Evolutionary conservation across 37 sponge, comb jelly and placozoan genomes (phyloP), one percentile per base, ranked within the genome.

Genomic region (Aplysina aerophoba): DNA sequence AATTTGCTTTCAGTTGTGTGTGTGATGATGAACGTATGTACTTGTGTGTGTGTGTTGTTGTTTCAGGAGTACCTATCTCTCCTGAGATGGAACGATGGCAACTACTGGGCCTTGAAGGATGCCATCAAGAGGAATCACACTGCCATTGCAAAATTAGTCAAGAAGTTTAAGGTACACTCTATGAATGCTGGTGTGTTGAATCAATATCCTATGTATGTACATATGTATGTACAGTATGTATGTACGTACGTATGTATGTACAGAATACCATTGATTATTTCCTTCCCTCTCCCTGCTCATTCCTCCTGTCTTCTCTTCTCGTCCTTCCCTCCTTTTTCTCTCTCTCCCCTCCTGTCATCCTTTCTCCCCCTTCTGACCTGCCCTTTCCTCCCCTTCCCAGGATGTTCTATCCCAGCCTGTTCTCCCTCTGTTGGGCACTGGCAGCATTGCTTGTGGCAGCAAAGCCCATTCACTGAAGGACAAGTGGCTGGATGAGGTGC

Each of bases 41-140:
- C n/a, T n/a, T n/a, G n/a, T n/a, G 15, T 57, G 15, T 58, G 50
- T 19, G 55, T 50, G 37, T 11, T 60, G 68, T 66, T 30, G n/a
- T 33, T 91, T 36, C 37, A 95, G 89, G 96, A 95, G 13, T 88
- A 85, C 63, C 36, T 93, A 2, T 69, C 79, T 11, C 87, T 97
- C 21, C 30, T 87, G 67, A 83, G 90, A 38, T 97, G 98, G 98
- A 93, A 93, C 77, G 98, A 97, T 90, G 87, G 89, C 24, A 95
- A 88, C 81, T 97, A 97, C 61, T 97, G 96, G 94, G 84, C 94
- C 0, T 38, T 97, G 38, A 95, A 95, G 34, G 78, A 90, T 24
- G 73, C 89, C 17, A 92, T 86, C 59, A 86, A 84, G 39, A 92
- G 80, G 56, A 93, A 92, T 28, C 96, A 93, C 44, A 75, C 77